Evolutionary conservation across 2,888 invertebrate genomes (phyloP).

Genomic region (Hydropsyche betteni): DNA sequence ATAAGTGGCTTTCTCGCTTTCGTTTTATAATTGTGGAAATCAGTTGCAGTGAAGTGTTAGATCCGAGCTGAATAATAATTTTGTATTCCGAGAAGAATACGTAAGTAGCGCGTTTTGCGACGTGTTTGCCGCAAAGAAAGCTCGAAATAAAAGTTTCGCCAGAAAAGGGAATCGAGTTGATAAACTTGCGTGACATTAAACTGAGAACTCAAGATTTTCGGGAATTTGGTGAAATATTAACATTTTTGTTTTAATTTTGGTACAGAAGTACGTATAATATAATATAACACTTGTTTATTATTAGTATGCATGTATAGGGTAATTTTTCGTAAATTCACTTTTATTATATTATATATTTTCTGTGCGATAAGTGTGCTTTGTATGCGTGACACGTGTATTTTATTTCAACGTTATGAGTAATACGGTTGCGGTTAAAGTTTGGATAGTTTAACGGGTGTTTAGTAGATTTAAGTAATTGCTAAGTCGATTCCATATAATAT

Average conservation of each 20-base stretch:
- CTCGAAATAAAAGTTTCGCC: conserved; percentile 23
- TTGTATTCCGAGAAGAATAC: not conserved
- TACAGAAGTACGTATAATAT: no score
- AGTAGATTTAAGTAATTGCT: conserved; percentile 4
- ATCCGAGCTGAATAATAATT: conserved; percentile 24
- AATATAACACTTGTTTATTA: no score
- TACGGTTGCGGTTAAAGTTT: conserved; percentile 4
- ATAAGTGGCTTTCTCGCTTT: not conserved
- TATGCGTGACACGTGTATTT: conserved; percentile 25
- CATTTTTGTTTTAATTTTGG: no score
- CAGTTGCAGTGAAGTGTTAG: conserved; percentile 1
- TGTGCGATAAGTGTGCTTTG: not conserved
- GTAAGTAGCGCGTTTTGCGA: not conserved
- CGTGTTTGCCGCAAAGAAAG: not conserved
- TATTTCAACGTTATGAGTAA: conserved; percentile 14
- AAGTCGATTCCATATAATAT: no score
- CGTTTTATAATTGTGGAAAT: conserved; percentile 5
- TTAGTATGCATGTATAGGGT: no score
- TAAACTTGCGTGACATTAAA: no score
- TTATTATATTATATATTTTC: not conserved
- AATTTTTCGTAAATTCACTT: no score
- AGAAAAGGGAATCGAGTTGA: not conserved
- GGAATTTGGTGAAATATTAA: no score
- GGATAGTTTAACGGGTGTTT: conserved; percentile 17
- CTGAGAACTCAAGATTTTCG: no score